A percentile compares a stretch with the other conserved stretches of the same genome.
Conservation (phyloP, 2,113 vertebrate species). For the Propithecus coquereli region DNA sequence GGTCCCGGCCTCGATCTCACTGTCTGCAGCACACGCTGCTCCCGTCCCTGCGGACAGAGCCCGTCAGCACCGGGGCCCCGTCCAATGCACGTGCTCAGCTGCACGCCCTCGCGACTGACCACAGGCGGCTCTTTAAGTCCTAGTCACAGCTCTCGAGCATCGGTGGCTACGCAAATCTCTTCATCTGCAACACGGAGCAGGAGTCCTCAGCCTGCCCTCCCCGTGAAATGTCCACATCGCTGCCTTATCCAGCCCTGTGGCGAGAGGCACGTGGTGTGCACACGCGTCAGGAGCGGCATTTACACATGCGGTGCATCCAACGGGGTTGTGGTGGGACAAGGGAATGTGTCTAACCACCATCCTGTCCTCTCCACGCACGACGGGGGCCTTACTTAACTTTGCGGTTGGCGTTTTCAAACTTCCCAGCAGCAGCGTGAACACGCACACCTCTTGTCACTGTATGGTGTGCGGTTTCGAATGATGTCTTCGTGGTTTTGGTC, state of each 20-base stretch:
- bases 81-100: fast-evolving
- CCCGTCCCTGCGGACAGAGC: not conserved
- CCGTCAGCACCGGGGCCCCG: fast-evolving
- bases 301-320: fast-evolving
- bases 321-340: fast-evolving
- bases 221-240: fast-evolving
- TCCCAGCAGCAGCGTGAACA: fast-evolving
- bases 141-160: fast-evolving
- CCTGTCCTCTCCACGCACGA: not conserved
- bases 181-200: fast-evolving
- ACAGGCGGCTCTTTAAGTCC: fast-evolving
- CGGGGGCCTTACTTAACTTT: fast-evolving
- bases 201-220: not conserved
- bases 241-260: fast-evolving
- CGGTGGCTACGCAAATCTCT: fast-evolving
- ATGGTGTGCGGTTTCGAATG: fast-evolving
- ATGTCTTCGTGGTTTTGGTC: fast-evolving
- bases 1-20: fast-evolving
- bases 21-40: fast-evolving
- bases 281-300: fast-evolving
- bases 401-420: fast-evolving
- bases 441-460: fast-evolving
- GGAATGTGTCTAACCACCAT: fast-evolving
- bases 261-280: fast-evolving
- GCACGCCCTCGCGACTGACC: fast-evolving